Conservation (phyloP, 2,797 vertebrate genomes). For the Harpia harpyja region DNA sequence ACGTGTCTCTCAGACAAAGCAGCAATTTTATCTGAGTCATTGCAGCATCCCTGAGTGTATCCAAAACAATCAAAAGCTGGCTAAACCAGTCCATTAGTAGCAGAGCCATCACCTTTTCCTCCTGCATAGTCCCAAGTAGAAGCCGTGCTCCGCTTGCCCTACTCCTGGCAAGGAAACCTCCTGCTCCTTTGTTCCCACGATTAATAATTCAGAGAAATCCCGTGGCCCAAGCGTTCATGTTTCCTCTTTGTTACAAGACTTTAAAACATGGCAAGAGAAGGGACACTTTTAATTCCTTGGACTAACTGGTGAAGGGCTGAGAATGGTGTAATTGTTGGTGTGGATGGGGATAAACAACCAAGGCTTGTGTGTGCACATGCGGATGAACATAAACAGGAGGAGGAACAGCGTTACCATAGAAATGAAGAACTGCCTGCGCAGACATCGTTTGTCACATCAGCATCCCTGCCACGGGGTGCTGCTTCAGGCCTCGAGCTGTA, state of each 20-base stretch:
- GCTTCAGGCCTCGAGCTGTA: not conserved
- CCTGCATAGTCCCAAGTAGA: not conserved
- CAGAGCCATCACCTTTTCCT: slow-evolving; percentile 54
- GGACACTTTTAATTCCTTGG: not conserved
- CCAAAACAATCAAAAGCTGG: slow-evolving; percentile 64
- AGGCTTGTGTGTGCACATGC: not conserved
- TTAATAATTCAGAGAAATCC: not conserved
- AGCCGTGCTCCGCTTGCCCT: not conserved
- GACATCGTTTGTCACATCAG: slow-evolving; percentile 23
- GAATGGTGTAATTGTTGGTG: not conserved
- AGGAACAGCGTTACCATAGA: slow-evolving; percentile 59
- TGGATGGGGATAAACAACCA: not conserved
- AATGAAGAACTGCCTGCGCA: slow-evolving; percentile 43
- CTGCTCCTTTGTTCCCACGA: not conserved
- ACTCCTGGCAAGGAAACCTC: not conserved
- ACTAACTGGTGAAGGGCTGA: not conserved
- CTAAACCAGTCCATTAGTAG: slow-evolving; percentile 60
- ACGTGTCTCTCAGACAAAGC: slow-evolving; percentile 66
- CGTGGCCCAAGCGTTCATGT: not conserved
- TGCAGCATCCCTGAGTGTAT: slow-evolving; percentile 56
- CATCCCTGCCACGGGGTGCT: not conserved
- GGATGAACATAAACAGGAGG: not conserved
- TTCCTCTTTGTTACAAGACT: not conserved
- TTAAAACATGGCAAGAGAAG: not conserved
- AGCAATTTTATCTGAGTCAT: slow-evolving; percentile 67